Percentiles rank a stretch among this genome's conserved stretches.
Evolutionary conservation across 2,113 vertebrate species (phyloP).

Genomic region (Tympanuchus pallidicinctus): DNA sequence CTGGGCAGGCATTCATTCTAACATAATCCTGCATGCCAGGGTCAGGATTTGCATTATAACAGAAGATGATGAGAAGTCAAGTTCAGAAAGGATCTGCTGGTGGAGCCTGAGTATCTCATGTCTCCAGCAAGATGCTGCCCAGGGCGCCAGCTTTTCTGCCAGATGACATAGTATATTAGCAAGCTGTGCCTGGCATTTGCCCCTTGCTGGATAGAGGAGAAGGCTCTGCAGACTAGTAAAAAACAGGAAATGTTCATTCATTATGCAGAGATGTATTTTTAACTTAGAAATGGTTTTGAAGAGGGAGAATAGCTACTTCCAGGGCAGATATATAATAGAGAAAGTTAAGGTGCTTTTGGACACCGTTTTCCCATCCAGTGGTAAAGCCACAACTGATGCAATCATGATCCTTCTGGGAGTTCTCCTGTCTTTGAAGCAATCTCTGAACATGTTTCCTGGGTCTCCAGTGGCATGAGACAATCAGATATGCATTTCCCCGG

Average conservation of each 20-base stretch:
- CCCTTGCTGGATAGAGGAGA: background rate
- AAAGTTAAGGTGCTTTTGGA: background rate
- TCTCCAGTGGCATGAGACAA: background rate
- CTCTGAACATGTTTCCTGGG: background rate
- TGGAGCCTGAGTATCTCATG: background rate
- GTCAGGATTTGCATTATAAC: background rate
- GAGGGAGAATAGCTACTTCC: background rate
- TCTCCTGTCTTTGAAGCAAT: background rate
- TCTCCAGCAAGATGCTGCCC: background rate
- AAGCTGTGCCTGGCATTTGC: background rate
- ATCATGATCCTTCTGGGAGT: background rate
- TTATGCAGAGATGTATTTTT: slow-evolving; percentile 4
- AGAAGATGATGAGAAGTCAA: background rate
- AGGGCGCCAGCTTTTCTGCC: background rate
- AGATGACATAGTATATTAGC: background rate
- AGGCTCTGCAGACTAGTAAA: background rate
- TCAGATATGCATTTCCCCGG: background rate
- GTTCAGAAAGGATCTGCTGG: background rate
- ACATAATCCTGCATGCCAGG: background rate
- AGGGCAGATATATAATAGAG: background rate
- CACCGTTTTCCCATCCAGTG: background rate
- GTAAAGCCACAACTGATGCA: background rate
- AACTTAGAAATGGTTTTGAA: background rate
- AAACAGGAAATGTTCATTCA: slow-evolving; percentile 21
- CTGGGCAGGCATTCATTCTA: background rate